phyloP scores from a whole-genome alignment of 2,888 invertebrate species.

The Rotaria sp. region DNA sequence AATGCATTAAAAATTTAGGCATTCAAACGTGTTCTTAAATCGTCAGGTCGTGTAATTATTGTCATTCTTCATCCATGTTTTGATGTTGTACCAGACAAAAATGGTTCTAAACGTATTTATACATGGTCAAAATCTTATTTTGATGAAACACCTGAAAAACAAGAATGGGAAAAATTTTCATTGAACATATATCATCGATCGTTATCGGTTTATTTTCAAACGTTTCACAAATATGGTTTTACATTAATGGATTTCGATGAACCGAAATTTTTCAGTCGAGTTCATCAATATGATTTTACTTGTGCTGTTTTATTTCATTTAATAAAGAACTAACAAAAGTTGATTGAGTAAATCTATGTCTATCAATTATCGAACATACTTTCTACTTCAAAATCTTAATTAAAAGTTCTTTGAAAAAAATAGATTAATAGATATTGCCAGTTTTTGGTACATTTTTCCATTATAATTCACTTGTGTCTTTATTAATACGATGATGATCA shows the following conservation, averaged over 20 bases:
- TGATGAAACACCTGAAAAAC: background rate
- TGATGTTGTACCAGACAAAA: conserved; percentile 2
- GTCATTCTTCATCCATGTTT: conserved; percentile 26
- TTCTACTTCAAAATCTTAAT: too few relatives aligned
- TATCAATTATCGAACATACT: too few relatives aligned
- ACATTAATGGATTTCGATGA: background rate
- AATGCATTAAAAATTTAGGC: background rate
- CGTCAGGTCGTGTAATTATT: background rate
- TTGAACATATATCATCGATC: background rate
- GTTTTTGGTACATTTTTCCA: too few relatives aligned
- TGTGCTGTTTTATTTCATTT: background rate
- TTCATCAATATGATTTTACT: conserved; percentile 7
- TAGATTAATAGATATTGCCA: too few relatives aligned
- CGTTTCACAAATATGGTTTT: background rate
- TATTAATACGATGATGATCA: too few relatives aligned
- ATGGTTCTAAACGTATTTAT: background rate
- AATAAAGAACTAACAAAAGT: background rate
- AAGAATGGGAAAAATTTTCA: background rate
- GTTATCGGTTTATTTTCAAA: background rate
- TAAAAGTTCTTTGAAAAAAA: too few relatives aligned
- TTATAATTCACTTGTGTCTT: too few relatives aligned
- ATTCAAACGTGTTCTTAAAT: background rate
- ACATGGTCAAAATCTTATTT: conserved; percentile 3
- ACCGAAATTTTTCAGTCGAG: background rate
- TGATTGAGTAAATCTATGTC: too few relatives aligned